Base-by-base conservation (phyloP, 2,113 vertebrate species). In the Podocnemis expansa region DNA sequence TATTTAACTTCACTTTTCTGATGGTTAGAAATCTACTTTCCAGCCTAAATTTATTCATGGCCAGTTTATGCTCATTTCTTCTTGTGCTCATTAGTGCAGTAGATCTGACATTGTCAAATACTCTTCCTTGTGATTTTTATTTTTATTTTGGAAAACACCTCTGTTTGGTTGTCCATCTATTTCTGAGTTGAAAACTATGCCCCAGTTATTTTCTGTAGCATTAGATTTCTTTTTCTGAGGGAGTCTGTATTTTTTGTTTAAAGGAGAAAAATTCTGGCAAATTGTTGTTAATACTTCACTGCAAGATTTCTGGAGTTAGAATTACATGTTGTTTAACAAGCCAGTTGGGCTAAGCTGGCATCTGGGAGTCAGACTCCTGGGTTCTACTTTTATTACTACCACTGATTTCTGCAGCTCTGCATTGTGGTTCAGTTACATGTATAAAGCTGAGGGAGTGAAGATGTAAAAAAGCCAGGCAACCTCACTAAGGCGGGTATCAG, bases 81-180 rank as follows among this genome's bases (percentile, higher is more conserved):
- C 63, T 22, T 70, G n/a, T 80, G 34, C 4, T 82, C 91, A 22
- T 80, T 88, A 75, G n/a, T 34, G 49, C 80, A 82, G 27, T 80
- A 43, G 47, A 89, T 60, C 41, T 87, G 52, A 52, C 2, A 2
- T 29, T 87, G 13, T 60, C 56, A 73, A 83, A 29, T 85, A 31
- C 5, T 4, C 19, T 70, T 38, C 43, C 38, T 34, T 85, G 63
- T 79, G 45, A 19, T 7, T 95, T 78, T 85, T 93, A n/a, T n/a
- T n/a, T n/a, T n/a, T n/a, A n/a, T 87, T 95, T 87, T 95, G 60
- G 76, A 87, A 67, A 93, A 94, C 51, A 51, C 75, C 17, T 52
- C 14, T 90, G 10, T 55, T 90, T 49, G n/a, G 51, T 89, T 47
- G 78, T 87, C 34, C 70, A 24, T 55, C 34, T 75, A 11, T 78